Evolutionary conservation across 2,888 invertebrate species (phyloP), one percentile per base, ranked within the genome.

Genomic region (Cremastinae sp.): DNA sequence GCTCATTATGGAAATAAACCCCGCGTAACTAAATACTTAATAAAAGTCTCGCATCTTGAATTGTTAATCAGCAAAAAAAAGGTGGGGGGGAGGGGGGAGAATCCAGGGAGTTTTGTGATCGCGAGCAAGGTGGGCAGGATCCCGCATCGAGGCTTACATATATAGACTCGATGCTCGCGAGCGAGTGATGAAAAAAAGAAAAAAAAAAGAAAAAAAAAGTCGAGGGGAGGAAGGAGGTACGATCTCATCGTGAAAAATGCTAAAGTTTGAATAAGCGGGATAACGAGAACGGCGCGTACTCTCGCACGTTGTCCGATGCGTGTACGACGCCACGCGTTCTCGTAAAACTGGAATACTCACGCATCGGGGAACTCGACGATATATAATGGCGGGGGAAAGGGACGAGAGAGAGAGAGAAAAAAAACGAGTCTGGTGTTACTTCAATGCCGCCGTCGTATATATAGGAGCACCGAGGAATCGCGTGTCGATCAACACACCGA

Each of bases 401-500:
- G n/a, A 22, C n/a, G 49, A 20, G n/a, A 79, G 77, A 81, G 80
- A 36, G 16, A 49, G 18, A 20, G 58, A 49, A 34, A 58, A 14
- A 59, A 56, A 20, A n/a, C n/a, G 16, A 43, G 54, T 71, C 64
- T 38, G 36, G 59, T 58, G 54, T 41, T 34, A 61, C 53, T 73
- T 75, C 66, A 68, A 58, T 68, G 53, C 75, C 75, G 75, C 68
- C 72, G 68, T 76, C 68, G 75, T 72, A 58, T 68, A 74, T 69
- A 66, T 74, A 28, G 71, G 70, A 69, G 43, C 58, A 53, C 59
- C 78, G 78, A 83, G 78, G 82, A 84, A 84, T 89, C 87, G 89
- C 89, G 88, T 89, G 89, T 88, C 86, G 89, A 89, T 89, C 86
- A 76, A 79, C 83, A 81, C 78, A 79, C 81, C 88, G 89, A 89